These are phyloP conservation scores for Phaethornis superciliosus DNA, from an alignment of 2,113 vertebrate genomes.

Conservation along the genomic window DNA sequence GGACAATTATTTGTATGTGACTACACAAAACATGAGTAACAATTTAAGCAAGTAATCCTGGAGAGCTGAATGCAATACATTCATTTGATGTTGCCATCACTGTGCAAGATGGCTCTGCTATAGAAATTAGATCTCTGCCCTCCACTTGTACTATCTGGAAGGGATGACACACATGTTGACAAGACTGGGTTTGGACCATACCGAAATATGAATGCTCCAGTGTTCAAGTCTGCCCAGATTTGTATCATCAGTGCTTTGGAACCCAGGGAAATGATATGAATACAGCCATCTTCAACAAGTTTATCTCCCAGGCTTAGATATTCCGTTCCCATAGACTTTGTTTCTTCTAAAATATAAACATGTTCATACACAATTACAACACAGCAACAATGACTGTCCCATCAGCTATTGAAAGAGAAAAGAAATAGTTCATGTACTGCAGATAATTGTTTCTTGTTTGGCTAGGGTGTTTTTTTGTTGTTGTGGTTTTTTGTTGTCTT, in stretches of 20 bases:
- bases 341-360: constrained; percentile 77
- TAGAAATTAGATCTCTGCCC: neutral
- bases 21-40: neutral
- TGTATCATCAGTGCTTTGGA: constrained; percentile 97
- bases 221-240: constrained; percentile 90
- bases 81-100: neutral
- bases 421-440: neutral
- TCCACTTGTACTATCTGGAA: neutral
- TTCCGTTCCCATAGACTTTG: constrained; percentile 66
- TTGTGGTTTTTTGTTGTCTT: neutral
- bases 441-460: accelerated
- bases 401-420: neutral
- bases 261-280: constrained; percentile 93
- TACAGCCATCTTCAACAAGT: constrained; percentile 81
- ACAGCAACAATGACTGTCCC: neutral
- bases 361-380: neutral
- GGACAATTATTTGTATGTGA: neutral
- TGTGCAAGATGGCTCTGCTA: neutral
- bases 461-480: accelerated
- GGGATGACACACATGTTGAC: neutral
- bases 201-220: constrained; percentile 89
- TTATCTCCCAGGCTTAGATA: constrained; percentile 71
- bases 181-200: constrained; percentile 48
- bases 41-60: neutral
- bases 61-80: neutral